A percentile compares a stretch with the other conserved stretches of the same genome.
Evolutionary conservation across 2,113 vertebrate genomes (phyloP).

Genomic region (Xerus inauris): DNA sequence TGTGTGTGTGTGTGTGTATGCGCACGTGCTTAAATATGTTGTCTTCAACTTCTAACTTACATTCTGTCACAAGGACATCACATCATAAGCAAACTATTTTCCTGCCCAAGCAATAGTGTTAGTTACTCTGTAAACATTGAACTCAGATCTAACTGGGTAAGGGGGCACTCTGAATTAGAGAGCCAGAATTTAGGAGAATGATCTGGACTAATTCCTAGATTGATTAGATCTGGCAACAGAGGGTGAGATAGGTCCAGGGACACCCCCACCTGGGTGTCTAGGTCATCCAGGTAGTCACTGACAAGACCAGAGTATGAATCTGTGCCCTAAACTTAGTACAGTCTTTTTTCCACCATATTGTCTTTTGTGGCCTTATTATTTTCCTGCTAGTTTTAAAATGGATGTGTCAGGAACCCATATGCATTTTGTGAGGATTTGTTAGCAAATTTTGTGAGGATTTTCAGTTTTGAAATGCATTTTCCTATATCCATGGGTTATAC

Average conservation of each 20-base stretch:
- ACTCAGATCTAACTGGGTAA: neutral
- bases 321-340: neutral
- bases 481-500: neutral
- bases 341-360: neutral
- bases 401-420: neutral
- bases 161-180: neutral
- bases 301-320: neutral
- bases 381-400: neutral
- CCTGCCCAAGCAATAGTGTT: neutral
- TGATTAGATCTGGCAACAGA: neutral
- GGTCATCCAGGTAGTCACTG: neutral
- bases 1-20: neutral
- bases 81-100: neutral
- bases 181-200: constrained; percentile 5
- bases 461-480: neutral
- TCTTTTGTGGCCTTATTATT: neutral
- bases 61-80: neutral
- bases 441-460: neutral
- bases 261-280: no score
- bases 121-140: constrained; percentile 27
- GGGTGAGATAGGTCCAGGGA: neutral
- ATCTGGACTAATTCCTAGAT: neutral
- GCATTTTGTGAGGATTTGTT: neutral
- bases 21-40: neutral
- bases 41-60: neutral